Conservation (phyloP, 2,888 invertebrate species). For the Brachyptera risi region DNA sequence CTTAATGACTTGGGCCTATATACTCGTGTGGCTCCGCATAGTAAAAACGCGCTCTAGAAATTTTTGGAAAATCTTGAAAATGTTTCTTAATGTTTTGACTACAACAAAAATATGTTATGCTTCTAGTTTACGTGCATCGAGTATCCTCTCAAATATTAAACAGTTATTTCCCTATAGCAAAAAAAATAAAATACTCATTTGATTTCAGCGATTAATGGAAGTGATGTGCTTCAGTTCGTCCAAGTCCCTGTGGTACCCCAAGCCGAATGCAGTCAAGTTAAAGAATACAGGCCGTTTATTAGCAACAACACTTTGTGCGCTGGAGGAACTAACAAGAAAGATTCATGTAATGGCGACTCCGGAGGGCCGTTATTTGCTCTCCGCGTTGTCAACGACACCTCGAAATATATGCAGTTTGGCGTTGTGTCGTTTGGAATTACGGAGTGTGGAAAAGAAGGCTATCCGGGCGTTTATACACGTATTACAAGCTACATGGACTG, state of each 20-base stretch:
- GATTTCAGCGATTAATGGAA: too few relatives aligned
- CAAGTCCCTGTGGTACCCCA: constrained; percentile 41
- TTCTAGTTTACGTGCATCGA: too few relatives aligned
- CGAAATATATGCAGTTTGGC: constrained; percentile 37
- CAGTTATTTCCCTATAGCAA: too few relatives aligned
- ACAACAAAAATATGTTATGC: too few relatives aligned
- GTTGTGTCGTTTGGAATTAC: constrained; percentile 43
- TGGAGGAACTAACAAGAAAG: constrained; percentile 50
- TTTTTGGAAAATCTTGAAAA: too few relatives aligned
- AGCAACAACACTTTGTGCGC: constrained; percentile 44
- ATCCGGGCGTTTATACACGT: constrained; percentile 48
- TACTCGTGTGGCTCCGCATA: too few relatives aligned
- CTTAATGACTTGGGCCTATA: too few relatives aligned
- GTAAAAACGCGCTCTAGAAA: too few relatives aligned
- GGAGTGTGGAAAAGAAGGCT: constrained; percentile 43
- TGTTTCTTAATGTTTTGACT: too few relatives aligned
- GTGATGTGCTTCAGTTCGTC: constrained; percentile 48
- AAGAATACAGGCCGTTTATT: constrained; percentile 26
- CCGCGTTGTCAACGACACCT: too few relatives aligned
- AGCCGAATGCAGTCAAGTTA: constrained; percentile 31
- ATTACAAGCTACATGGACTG: constrained; percentile 45
- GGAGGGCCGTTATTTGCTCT: constrained; percentile 56
- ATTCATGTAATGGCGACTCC: constrained; percentile 59
- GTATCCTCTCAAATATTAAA: too few relatives aligned
- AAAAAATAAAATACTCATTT: too few relatives aligned